A percentile compares a stretch with the other conserved stretches of the same genome.
Conservation (phyloP, 2,113 vertebrate species). For the Xenopus laevis region DNA sequence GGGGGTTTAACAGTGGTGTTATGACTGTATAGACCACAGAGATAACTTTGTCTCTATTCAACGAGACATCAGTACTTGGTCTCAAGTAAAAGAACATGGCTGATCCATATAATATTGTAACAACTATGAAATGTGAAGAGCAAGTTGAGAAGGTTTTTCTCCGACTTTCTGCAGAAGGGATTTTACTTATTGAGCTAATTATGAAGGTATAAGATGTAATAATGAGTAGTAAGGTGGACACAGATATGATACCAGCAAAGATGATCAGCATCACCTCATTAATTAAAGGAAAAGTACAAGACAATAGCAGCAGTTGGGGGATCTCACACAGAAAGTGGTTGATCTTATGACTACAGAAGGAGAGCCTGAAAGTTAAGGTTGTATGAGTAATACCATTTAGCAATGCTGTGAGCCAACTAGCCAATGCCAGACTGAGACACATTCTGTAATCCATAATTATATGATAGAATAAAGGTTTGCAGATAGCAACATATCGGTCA, state of each 20-base stretch:
- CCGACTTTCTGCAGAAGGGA: neutral
- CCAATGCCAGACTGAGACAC: neutral
- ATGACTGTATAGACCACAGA: conserved; percentile 6
- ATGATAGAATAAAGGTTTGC: conserved; percentile 2
- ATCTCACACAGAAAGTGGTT: conserved; percentile 35
- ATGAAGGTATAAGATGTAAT: neutral
- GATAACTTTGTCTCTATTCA: neutral
- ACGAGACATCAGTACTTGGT: neutral
- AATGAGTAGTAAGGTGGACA: neutral
- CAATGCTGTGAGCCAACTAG: neutral
- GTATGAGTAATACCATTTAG: conserved; percentile 3
- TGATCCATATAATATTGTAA: conserved; percentile 18
- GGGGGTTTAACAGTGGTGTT: conserved; percentile 14
- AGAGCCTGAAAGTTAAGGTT: neutral
- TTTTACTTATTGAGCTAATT: too few relatives aligned
- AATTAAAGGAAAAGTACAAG: conserved; percentile 1
- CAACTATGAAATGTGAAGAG: conserved; percentile 6
- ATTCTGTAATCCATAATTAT: neutral
- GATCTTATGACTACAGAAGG: conserved; percentile 21
- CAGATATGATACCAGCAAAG: too few relatives aligned
- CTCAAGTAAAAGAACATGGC: conserved; percentile 20
- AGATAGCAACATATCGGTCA: conserved; percentile 14
- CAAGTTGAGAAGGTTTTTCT: conserved; percentile 20
- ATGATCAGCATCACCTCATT: conserved; percentile 6
- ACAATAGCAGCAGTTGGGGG: conserved; percentile 9